Evolutionary conservation across 2,888 invertebrate species (phyloP), one percentile per base, ranked within the genome.

Genomic region (Pyrrhosoma nymphula): DNA sequence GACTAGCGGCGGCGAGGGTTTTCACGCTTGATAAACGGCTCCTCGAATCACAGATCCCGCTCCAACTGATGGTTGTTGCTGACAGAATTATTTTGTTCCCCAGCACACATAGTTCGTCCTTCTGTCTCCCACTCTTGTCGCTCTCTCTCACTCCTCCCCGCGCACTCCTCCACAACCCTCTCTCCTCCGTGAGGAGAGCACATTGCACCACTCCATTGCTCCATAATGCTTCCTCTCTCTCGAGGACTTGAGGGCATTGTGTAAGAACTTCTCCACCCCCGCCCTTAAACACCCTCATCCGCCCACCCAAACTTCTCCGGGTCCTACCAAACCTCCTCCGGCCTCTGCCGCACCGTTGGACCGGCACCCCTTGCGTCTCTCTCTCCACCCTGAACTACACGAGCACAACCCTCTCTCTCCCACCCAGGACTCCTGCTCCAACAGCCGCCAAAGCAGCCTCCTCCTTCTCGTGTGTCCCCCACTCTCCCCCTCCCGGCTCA

Each of bases 201-300:
- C 93, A 93, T 93, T 93, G 93, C 93, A 93, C 69, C 93, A 93
- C 93, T 93, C 93, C 93, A 93, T 93, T 93, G 93, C 93, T 93
- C 93, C 93, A 63, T 91, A 39, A 91, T 56, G 89, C 55, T 89
- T 56, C 56, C 89, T 55, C 89, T 89, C 63, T 69, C 35, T 39
- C 30, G 16, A 20, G 18, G 16, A 30, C 90, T 90, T 56, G 55
- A n/a, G 56, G 26, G 60, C 16, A 35, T 35, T 35, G n/a, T 90
- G 39, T 75, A 93, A 93, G 93, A 93, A 93, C 69, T 93, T 75
- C 39, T 55, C n/a, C 93, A 55, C 16, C 47, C 60, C 90, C 90
- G 30, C 90, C 90, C 30, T 20, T 0, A 60, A 16, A n/a, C 47
- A 0, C 16, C 55, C 39, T 91, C 63, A 30, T 35, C 35, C 56